These are phyloP conservation scores for Nyctalus aviator DNA, from an alignment of 2,797 vertebrate species.

Conservation along the genomic window DNA sequence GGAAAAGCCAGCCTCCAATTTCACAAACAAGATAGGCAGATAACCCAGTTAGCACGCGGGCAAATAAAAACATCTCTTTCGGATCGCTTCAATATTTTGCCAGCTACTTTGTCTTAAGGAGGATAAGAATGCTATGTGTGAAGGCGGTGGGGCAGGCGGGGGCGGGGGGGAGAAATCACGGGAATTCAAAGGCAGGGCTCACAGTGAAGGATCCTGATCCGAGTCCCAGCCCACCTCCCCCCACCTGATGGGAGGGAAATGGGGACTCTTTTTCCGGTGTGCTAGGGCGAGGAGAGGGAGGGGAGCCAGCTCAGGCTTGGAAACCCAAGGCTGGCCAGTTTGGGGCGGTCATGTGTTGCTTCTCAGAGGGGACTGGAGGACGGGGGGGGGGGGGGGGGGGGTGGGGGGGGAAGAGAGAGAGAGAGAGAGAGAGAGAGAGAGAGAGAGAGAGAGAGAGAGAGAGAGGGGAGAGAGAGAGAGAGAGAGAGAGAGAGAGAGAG, in stretches of 20 bases:
- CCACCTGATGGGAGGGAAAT: constrained; percentile 62
- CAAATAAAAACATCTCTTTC: constrained; percentile 87
- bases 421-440: too few relatives aligned
- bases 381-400: too few relatives aligned
- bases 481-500: too few relatives aligned
- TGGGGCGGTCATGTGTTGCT: neutral
- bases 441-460: too few relatives aligned
- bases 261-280: constrained; percentile 68
- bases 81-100: constrained; percentile 87
- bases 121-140: constrained; percentile 66
- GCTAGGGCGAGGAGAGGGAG: constrained; percentile 59
- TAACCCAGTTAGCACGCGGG: constrained; percentile 88
- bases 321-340: neutral
- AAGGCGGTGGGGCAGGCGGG: neutral
- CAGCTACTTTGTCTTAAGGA: constrained; percentile 86
- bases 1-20: constrained; percentile 88
- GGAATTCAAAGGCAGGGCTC: neutral
- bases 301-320: neutral
- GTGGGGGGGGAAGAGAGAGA: too few relatives aligned
- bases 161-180: neutral
- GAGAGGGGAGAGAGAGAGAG: too few relatives aligned
- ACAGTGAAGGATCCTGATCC: constrained; percentile 32
- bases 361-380: neutral
- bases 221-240: constrained; percentile 16
- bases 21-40: constrained; percentile 90